These are phyloP conservation scores for Mya arenaria DNA, from an alignment of 1,140 invertebrate species.

Conservation along the genomic window DNA sequence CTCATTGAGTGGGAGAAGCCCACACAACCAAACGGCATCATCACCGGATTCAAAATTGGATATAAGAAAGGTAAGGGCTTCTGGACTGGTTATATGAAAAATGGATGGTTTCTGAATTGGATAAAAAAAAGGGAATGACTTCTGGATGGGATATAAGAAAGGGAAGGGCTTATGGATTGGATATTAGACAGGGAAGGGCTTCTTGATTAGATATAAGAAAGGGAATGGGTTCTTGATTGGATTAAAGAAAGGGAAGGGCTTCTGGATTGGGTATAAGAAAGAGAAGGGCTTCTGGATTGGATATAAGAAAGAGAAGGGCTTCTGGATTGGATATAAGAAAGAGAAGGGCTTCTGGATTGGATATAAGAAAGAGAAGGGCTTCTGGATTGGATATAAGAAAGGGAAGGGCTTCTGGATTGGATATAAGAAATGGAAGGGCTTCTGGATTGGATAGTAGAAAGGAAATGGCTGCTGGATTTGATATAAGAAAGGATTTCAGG, in stretches of 20 bases:
- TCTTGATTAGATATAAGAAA: not conserved
- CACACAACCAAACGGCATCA: conserved; percentile 94
- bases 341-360: not conserved
- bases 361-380: not conserved
- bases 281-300: not conserved
- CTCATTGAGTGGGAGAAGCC: conserved; percentile 95
- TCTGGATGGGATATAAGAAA: not conserved
- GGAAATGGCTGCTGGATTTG: no score
- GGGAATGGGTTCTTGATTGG: not conserved
- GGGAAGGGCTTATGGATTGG: not conserved
- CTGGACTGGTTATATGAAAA: not conserved
- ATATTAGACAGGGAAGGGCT: not conserved
- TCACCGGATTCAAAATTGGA: conserved; percentile 96
- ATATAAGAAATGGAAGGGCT: not conserved
- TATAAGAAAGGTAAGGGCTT: conserved; percentile 89
- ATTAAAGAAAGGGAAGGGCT: not conserved
- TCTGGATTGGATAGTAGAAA: not conserved
- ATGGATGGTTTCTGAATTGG: not conserved
- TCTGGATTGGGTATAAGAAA: not conserved
- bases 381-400: not conserved
- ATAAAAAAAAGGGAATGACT: not conserved
- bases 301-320: not conserved
- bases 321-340: not conserved
- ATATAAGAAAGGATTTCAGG: no score
- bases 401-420: not conserved